phyloP scores from a whole-genome alignment of 2,113 vertebrate species.

The Microcebus griseorufus region DNA sequence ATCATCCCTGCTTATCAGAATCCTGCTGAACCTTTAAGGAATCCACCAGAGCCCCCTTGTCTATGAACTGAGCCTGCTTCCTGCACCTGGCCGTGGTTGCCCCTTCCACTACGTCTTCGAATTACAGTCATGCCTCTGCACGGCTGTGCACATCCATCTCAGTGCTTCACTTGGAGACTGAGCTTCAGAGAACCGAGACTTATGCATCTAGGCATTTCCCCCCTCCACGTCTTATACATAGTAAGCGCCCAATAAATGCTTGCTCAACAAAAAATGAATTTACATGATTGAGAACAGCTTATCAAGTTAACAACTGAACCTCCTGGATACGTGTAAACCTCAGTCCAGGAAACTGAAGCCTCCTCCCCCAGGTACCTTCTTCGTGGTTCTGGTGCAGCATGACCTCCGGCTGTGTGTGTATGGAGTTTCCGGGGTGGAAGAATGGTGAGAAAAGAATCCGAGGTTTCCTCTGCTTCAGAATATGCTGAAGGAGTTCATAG shows the following conservation, averaged over 20 bases:
- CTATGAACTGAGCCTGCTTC: not conserved
- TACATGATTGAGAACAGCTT: not conserved
- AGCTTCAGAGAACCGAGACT: not conserved
- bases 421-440: constrained; percentile 94
- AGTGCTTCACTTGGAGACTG: not conserved
- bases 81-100: not conserved
- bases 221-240: not conserved
- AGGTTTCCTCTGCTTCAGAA: constrained; percentile 96
- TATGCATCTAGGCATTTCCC: not conserved
- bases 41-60: not conserved
- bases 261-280: not conserved
- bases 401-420: constrained; percentile 91
- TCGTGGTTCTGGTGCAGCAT: constrained; percentile 93
- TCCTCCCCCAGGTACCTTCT: constrained; percentile 86
- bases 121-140: not conserved
- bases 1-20: not conserved
- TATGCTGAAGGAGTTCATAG: constrained; percentile 98
- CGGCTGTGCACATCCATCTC: not conserved
- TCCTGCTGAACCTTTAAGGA: not conserved
- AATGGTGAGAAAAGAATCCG: constrained; percentile 91
- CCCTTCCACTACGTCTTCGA: not conserved
- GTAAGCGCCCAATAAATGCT: not conserved
- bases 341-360: not conserved
- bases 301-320: not conserved
- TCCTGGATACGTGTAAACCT: not conserved